Conservation (phyloP, 2,888 invertebrate species). For the Hypomecis atomaria region DNA sequence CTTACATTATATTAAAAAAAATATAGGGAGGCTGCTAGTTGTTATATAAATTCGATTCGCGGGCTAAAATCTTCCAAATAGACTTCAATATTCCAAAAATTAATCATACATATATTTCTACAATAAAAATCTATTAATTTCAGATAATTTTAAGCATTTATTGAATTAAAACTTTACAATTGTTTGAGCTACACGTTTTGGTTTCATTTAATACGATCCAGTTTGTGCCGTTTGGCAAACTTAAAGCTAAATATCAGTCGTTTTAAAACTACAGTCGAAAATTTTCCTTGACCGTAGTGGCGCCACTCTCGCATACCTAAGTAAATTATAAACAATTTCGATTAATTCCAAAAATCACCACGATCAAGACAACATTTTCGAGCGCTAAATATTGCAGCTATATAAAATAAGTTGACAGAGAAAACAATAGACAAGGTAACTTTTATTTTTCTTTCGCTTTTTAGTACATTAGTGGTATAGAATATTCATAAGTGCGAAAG, state of each 20-base stretch:
- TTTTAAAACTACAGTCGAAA: conserved; percentile 41
- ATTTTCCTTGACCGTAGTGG: conserved; percentile 9
- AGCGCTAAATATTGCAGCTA: not conserved
- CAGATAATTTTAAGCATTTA: conserved; percentile 54
- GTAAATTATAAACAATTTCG: not conserved
- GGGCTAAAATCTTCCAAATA: not conserved
- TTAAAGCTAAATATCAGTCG: conserved; percentile 63
- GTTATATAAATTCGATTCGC: too few species aligned
- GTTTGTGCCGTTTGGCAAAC: conserved; percentile 62
- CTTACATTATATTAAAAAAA: too few species aligned
- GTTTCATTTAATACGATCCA: conserved; percentile 60
- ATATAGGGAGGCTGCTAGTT: too few species aligned
- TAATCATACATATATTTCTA: not conserved
- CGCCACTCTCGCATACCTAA: not conserved
- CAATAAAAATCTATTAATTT: not conserved
- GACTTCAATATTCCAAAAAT: not conserved
- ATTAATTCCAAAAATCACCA: conserved; percentile 11
- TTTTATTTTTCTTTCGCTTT: too few species aligned
- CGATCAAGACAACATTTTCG: conserved; percentile 2
- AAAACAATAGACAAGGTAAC: too few species aligned
- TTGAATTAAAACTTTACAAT: conserved; percentile 54
- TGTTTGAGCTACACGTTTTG: conserved; percentile 74
- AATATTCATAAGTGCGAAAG: too few species aligned
- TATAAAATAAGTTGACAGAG: too few species aligned
- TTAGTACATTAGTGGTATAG: too few species aligned